Evolutionary conservation across 2,113 vertebrate genomes (phyloP).

Genomic region (Pelecanus crispus): DNA sequence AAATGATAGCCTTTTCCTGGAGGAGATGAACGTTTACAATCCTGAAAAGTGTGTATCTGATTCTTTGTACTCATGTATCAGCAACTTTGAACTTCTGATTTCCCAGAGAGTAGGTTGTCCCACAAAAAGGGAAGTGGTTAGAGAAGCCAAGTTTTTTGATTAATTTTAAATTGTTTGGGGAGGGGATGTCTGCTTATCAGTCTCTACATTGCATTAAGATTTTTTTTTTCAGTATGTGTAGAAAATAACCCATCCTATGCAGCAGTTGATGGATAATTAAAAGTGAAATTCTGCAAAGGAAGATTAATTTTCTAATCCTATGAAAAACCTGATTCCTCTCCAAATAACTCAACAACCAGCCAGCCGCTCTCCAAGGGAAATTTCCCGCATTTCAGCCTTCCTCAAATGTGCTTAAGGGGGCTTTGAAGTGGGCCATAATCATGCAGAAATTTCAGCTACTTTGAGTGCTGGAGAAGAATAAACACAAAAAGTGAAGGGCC

Average conservation of each 20-base stretch:
- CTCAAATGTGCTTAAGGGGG: background rate
- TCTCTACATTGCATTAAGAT: background rate
- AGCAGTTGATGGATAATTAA: constrained; percentile 3
- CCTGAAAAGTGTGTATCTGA: constrained; percentile 87
- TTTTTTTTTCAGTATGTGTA: background rate
- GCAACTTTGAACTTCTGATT: constrained; percentile 10
- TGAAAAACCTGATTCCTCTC: constrained; percentile 21
- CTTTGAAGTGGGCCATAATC: constrained; percentile 21
- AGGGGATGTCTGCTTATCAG: constrained; percentile 31
- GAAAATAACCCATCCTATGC: background rate
- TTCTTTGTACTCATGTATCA: constrained; percentile 8
- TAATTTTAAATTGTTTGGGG: background rate
- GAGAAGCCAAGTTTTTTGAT: background rate
- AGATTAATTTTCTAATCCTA: constrained; percentile 48
- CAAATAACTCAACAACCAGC: constrained; percentile 3
- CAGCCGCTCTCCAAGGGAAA: background rate
- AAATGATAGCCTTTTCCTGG: constrained; percentile 95
- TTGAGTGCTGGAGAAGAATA: background rate
- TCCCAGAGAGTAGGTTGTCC: background rate
- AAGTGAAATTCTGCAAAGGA: constrained; percentile 29
- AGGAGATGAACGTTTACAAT: constrained; percentile 96
- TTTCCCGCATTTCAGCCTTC: background rate
- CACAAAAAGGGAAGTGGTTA: background rate
- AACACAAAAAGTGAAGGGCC: background rate
- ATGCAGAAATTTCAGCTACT: constrained; percentile 14